Percentiles rank a stretch among this genome's conserved stretches.
Evolutionary conservation across 2,888 invertebrate species (phyloP).

Genomic region (Lepeophtheirus nordmannii): DNA sequence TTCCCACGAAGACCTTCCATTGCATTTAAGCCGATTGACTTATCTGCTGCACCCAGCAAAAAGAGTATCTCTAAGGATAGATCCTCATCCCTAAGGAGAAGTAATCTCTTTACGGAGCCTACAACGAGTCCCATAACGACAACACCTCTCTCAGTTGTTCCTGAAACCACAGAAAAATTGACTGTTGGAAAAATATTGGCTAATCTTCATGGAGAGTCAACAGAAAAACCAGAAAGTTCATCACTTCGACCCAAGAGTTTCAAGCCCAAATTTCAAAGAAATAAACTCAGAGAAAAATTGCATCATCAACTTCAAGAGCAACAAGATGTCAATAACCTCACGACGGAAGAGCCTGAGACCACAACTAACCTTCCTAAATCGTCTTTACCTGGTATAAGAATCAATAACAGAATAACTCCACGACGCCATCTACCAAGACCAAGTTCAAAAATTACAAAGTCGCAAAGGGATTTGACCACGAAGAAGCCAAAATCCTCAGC

Average conservation of each 20-base stretch:
- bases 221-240: neutral
- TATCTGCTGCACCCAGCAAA: slow-evolving; percentile 3
- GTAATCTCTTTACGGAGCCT: neutral
- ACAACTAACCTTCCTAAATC: neutral
- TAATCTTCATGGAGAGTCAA: slow-evolving; percentile 7
- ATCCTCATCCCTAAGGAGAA: neutral
- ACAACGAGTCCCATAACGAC: neutral
- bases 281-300: slow-evolving; percentile 20
- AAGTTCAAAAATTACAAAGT: neutral
- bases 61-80: neutral
- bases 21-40: neutral
- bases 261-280: slow-evolving; percentile 20
- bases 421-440: neutral
- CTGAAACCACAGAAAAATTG: slow-evolving; percentile 11
- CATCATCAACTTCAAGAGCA: slow-evolving; percentile 4
- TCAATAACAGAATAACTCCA: neutral
- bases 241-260: slow-evolving; percentile 9
- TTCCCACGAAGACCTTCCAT: neutral
- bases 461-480: neutral
- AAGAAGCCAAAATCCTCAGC: neutral
- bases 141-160: slow-evolving; percentile 10
- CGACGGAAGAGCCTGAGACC: neutral
- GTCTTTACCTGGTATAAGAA: neutral
- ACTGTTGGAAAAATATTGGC: slow-evolving; percentile 16
- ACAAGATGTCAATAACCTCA: neutral